Percentiles rank a stretch among this genome's conserved stretches.
These are phyloP conservation scores for Onychostruthus taczanowskii DNA, from an alignment of 2,113 vertebrate genomes.

Conservation along the genomic window DNA sequence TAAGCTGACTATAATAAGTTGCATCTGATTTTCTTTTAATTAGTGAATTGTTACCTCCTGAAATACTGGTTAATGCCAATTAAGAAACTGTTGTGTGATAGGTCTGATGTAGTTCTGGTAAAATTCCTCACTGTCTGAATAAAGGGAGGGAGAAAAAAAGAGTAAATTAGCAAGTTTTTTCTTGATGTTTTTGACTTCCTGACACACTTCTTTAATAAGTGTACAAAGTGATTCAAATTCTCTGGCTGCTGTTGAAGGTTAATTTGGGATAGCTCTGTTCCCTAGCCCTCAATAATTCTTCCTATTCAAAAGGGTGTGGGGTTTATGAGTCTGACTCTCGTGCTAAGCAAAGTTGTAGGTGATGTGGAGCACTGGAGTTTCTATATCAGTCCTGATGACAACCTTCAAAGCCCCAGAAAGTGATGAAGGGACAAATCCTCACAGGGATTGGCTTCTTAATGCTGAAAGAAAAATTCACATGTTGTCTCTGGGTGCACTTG, in stretches of 20 bases:
- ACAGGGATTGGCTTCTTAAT: background rate
- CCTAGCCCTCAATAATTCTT: background rate
- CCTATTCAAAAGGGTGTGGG: background rate
- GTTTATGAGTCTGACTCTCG: background rate
- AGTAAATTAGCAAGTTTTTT: background rate
- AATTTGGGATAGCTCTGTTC: background rate
- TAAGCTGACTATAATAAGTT: conserved; percentile 33
- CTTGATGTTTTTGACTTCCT: background rate
- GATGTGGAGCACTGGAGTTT: background rate
- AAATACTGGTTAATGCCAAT: conserved; percentile 33
- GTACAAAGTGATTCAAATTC: background rate
- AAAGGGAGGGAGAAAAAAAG: background rate
- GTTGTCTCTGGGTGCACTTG: background rate
- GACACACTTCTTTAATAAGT: background rate
- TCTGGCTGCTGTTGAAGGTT: background rate
- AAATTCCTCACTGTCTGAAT: background rate
- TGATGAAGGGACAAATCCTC: background rate
- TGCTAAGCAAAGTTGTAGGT: background rate
- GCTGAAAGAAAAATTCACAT: background rate
- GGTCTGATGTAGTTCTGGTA: background rate
- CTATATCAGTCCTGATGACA: background rate
- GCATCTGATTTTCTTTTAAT: conserved; percentile 38
- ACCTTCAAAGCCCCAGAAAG: background rate
- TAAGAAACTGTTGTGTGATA: background rate
- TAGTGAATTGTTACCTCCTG: conserved; percentile 36